Evolutionary conservation across 2,797 vertebrate genomes (phyloP).

Genomic region (Oreortyx pictus): DNA sequence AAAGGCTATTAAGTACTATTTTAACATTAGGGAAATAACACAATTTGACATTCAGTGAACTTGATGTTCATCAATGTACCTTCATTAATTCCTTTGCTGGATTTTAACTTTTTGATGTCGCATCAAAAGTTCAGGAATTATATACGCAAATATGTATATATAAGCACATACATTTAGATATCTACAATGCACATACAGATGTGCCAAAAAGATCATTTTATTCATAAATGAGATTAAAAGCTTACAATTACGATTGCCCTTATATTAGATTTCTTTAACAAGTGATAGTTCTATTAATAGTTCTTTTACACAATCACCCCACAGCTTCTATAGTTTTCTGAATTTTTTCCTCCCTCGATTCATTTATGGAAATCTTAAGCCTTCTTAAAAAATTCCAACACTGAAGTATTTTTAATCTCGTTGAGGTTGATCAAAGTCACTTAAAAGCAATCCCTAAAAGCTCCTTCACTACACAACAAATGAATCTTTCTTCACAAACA

Average conservation of each 20-base stretch:
- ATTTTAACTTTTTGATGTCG: conserved; percentile 80
- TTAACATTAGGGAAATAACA: conserved; percentile 80
- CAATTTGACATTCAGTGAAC: conserved; percentile 77
- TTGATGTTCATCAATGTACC: conserved; percentile 62
- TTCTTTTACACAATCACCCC: background rate
- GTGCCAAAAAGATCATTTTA: conserved; percentile 75
- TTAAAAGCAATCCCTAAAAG: conserved; percentile 51
- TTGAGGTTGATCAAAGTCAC: conserved; percentile 56
- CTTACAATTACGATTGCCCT: background rate
- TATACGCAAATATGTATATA: conserved; percentile 25
- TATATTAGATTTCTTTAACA: conserved; percentile 9
- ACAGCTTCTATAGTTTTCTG: background rate
- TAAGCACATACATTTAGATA: fast-evolving
- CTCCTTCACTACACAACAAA: background rate
- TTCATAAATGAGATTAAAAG: conserved; percentile 52
- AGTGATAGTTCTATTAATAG: background rate
- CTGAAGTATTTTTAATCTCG: conserved; percentile 37
- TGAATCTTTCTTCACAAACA: conserved; percentile 34
- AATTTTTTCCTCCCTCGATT: conserved; percentile 14
- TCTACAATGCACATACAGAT: conserved; percentile 50
- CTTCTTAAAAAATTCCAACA: background rate
- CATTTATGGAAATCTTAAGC: conserved; percentile 39
- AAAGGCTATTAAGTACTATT: conserved; percentile 79
- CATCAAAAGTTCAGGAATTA: conserved; percentile 81
- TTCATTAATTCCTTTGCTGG: conserved; percentile 79